A percentile compares a stretch with the other conserved stretches of the same genome.
Evolutionary conservation across 2,797 vertebrate species (phyloP).

Genomic region (Intellagama lesueurii): DNA sequence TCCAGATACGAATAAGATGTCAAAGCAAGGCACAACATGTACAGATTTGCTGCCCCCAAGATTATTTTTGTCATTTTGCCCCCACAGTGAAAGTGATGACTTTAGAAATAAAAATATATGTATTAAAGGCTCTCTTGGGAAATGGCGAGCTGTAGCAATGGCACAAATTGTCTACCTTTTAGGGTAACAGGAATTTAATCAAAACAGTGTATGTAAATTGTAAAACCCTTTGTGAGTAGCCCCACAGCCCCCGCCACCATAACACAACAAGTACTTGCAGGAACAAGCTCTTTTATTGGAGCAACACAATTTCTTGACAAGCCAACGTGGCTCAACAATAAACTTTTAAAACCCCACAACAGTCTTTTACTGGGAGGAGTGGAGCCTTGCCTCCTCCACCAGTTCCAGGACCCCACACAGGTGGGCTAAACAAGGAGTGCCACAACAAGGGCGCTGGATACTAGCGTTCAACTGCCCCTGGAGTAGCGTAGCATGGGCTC

Average conservation of each 20-base stretch:
- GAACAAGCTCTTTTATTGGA: no score
- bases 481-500: no score
- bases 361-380: no score
- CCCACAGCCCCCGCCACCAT: neutral
- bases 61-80: neutral
- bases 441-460: no score
- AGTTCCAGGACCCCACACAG: no score
- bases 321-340: no score
- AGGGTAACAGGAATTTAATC: neutral
- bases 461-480: no score
- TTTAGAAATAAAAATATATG: neutral
- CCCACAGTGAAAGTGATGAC: neutral
- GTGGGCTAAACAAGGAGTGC: no score
- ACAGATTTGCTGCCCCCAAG: neutral
- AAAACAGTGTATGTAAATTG: neutral
- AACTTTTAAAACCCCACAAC: no score
- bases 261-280: no score
- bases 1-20: neutral
- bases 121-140: neutral
- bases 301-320: no score
- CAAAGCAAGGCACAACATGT: neutral
- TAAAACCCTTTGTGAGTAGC: neutral
- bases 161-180: neutral
- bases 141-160: neutral
- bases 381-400: no score